Conservation (phyloP, 2,797 vertebrate genomes). For the Myiothlypis chrysogaster region DNA sequence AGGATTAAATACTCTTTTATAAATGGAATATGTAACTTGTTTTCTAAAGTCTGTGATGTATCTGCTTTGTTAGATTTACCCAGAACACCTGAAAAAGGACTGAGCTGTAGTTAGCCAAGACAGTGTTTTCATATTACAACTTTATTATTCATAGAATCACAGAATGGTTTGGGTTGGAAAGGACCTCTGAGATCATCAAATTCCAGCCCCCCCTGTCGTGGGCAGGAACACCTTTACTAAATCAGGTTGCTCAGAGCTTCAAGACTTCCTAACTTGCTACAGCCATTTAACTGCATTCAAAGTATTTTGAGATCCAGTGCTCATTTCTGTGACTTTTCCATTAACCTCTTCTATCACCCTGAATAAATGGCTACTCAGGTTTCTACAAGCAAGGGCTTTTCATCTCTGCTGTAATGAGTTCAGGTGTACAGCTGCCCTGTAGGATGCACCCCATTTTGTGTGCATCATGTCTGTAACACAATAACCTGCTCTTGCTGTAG, state of each 20-base stretch:
- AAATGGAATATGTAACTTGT: neutral
- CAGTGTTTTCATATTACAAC: neutral
- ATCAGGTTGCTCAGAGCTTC: neutral
- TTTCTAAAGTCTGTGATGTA: neutral
- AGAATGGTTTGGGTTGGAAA: neutral
- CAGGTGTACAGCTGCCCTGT: neutral
- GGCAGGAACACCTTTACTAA: neutral
- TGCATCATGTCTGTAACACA: neutral
- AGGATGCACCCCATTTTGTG: neutral
- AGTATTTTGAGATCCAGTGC: neutral
- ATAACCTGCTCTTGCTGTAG: neutral
- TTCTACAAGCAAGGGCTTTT: neutral
- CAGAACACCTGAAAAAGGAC: neutral
- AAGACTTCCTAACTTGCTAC: neutral
- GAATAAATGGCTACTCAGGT: neutral
- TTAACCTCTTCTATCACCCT: neutral
- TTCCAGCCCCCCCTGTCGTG: neutral
- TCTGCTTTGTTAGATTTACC: neutral
- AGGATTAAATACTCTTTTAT: neutral
- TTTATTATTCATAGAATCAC: neutral
- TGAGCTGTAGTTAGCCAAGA: neutral
- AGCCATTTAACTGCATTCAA: neutral
- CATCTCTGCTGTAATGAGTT: neutral
- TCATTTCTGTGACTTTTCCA: neutral
- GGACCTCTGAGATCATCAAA: neutral